Evolutionary conservation across 2,888 invertebrate genomes (phyloP), one percentile per base, ranked within the genome.

Genomic region (Cosmorhoe ocellata): DNA sequence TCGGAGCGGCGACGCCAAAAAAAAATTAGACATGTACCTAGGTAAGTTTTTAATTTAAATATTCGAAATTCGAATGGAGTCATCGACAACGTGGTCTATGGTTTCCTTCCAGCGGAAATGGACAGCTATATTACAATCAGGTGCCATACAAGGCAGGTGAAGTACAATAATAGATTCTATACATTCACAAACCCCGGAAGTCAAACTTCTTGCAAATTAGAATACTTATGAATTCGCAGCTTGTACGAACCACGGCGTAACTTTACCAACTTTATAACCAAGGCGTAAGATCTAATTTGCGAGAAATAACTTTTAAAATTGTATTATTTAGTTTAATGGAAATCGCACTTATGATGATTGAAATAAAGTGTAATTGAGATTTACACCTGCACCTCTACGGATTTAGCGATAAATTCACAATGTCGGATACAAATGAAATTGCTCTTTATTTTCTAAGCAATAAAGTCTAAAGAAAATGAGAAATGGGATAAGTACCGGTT

Each of bases 171-270:
- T 51, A 55, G 13, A 60, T 64, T 66, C 59, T 51, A 44, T 37
- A n/a, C n/a, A n/a, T n/a, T n/a, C n/a, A 28, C 50, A 52, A 48
- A 43, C 53, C 60, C 63, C 64, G 67, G 66, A 69, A 66, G 58
- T 39, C 4, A 52, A 47, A 43, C 58, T 59, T 53, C 43, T 63
- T 65, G 63, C 62, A 59, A 66, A 67, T 65, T 56, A 39, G 56
- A 51, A 40, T 12, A 37, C 45, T 49, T 43, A 51, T 31, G 12
- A 27, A 50, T 56, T 59, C 52, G 31, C 28, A 39, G 12, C 38
- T 36, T 38, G 49, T 45, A 41, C 41, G 27, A 44, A 43, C 10
- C 8, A 27, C 6, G n/a, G 18, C 1, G n/a, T 13, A 31, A 22
- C 18, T 5, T 3, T 37, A 27, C n/a, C n/a, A 12, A 10, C 12